These are phyloP conservation scores for Alosa alosa DNA, from an alignment of 2,113 vertebrate genomes.

Conservation along the genomic window DNA sequence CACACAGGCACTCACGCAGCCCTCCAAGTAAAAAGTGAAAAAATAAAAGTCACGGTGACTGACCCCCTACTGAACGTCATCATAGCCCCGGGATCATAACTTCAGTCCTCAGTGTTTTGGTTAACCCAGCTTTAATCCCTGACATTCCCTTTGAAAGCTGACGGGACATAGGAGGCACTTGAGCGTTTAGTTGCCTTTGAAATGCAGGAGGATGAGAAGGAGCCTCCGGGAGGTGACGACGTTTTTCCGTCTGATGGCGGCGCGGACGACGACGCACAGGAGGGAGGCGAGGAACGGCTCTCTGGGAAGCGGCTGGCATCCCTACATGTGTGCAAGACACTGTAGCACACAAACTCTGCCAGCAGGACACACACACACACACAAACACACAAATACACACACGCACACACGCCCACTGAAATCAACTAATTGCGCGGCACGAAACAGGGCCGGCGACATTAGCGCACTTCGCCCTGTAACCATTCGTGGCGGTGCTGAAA, in stretches of 20 bases:
- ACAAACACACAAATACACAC: neutral
- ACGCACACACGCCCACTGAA: neutral
- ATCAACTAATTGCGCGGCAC: neutral
- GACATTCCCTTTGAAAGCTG: neutral
- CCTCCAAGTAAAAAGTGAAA: neutral
- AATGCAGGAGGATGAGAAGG: neutral
- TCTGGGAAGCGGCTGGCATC: neutral
- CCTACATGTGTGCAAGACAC: neutral
- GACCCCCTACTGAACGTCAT: neutral
- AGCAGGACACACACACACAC: neutral
- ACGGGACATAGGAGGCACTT: neutral
- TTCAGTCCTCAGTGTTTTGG: neutral
- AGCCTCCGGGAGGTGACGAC: neutral
- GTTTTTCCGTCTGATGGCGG: neutral
- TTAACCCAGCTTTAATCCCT: constrained; percentile 10
- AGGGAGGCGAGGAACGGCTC: neutral
- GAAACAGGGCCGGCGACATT: neutral
- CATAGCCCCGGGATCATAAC: neutral
- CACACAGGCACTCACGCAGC: neutral
- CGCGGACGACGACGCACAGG: neutral
- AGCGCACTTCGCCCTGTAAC: neutral
- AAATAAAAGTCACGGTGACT: neutral
- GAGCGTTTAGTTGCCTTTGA: neutral
- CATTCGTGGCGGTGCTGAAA: neutral
- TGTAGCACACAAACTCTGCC: neutral